Percentiles rank a stretch among this genome's conserved stretches.
These are phyloP conservation scores for Epistrophe grossulariae DNA, from an alignment of 2,888 invertebrate genomes.

Conservation along the genomic window DNA sequence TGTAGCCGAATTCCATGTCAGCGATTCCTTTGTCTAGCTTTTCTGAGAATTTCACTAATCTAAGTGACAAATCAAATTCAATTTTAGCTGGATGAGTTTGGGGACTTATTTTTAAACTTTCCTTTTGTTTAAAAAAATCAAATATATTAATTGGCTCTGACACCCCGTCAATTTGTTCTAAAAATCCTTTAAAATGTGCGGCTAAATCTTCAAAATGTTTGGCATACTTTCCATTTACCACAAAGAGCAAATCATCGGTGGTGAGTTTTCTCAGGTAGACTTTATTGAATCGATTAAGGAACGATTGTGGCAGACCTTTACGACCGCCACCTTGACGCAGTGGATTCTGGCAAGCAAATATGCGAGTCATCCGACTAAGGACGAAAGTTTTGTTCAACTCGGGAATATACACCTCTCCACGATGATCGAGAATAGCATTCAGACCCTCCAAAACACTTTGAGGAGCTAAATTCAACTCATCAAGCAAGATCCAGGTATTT, in stretches of 20 bases:
- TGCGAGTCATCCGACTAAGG: conserved; percentile 90
- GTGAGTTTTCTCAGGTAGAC: conserved; percentile 89
- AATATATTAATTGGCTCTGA: conserved; percentile 55
- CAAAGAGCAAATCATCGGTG: conserved; percentile 86
- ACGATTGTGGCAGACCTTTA: conserved; percentile 97
- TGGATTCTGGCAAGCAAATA: conserved; percentile 99
- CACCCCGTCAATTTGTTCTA: conserved; percentile 64
- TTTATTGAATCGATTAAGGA: conserved; percentile 98
- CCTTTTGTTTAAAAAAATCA: conserved; percentile 41
- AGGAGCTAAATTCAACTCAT: conserved; percentile 98
- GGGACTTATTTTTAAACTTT: conserved; percentile 18
- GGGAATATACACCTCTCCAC: conserved; percentile 97
- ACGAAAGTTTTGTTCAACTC: conserved; percentile 95
- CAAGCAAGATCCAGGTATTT: conserved; percentile 96
- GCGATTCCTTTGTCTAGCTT: conserved; percentile 87
- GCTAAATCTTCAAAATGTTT: conserved; percentile 79
- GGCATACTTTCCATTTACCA: conserved; percentile 81
- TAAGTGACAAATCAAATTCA: conserved; percentile 86
- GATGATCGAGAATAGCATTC: conserved; percentile 99
- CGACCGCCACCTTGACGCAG: conserved; percentile 97
- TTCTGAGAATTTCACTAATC: conserved; percentile 92
- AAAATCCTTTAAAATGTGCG: conserved; percentile 76
- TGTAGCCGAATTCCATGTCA: conserved; percentile 89
- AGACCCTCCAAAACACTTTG: conserved; percentile 99
- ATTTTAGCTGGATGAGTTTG: conserved; percentile 30